Evolutionary conservation across 2,797 vertebrate genomes (phyloP), one percentile per base, ranked within the genome.

Genomic region (Urophycis tenuis): DNA sequence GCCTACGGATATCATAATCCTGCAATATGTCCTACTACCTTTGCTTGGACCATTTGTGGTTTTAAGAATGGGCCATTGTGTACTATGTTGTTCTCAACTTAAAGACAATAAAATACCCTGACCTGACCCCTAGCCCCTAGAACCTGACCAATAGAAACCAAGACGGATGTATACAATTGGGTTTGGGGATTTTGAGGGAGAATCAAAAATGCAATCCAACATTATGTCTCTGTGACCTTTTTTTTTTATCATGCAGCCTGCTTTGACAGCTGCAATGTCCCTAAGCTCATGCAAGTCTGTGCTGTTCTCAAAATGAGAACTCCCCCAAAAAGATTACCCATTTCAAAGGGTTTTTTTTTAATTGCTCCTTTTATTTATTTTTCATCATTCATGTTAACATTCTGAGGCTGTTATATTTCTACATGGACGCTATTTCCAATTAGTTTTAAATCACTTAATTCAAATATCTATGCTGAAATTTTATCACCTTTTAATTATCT

Each of bases 131-230:
- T n/a, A n/a, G n/a, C n/a, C n/a, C 17, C 7, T 76, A 76, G n/a
- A 10, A 36, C 73, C 0, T 6, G 8, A 74, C 34, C 32, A 73
- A 81, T 69, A 67, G 72, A 29, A 82, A 69, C 79, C 74, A 0
- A 35, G 81, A 30, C 64, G 69, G 60, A 83, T 81, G 74, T n/a
- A 75, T 31, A 34, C 75, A 75, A 75, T 80, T 78, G 76, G 80
- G 83, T 85, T 87, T 86, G 83, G n/a, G 85, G 87, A 80, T 87
- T 87, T 85, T 77, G 72, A 53, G 72, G 12, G 77, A 81, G 69
- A 49, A 72, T 10, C 83, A 81, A 83, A 81, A 79, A 53, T 77
- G 69, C 81, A 64, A 29, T 34, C 77, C 77, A 82, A 86, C 77
- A 77, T 81, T 67, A 69, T 76, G 76, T 85, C 73, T 29, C 35